Evolutionary conservation across 2,797 vertebrate genomes (phyloP), one percentile per base, ranked within the genome.

Genomic region (Chrosomus eos): DNA sequence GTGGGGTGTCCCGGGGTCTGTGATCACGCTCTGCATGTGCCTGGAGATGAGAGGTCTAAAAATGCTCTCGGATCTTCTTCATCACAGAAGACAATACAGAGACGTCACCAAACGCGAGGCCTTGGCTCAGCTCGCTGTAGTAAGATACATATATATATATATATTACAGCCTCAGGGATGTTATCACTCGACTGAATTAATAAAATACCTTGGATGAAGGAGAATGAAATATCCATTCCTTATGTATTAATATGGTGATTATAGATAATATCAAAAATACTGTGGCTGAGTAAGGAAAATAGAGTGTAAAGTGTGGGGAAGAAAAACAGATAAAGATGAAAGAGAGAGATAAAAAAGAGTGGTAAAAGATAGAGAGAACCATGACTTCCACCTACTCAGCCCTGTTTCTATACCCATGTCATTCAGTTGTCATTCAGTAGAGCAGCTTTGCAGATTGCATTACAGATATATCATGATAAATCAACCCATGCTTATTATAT

Each of bases 381-480:
- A 31, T 40, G 80, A 72, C 78, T 88, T 85, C 70, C 74, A 31
- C 75, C 55, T 84, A 51, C 72, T 86, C 82, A 79, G 51, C 43
- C 67, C 45, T 11, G 6, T 58, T 73, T 83, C 70, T 85, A 80
- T 71, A 81, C 64, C 83, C 87, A 81, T 89, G 84, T 82, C 82
- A 70, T 87, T 87, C 84, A 85, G 79, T 62, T 89, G 84, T 82
- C 82, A 70, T 87, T 87, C 84, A 85, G 79, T 62, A 83, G 33
- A 73, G 81, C 60, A 71, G 74, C 68, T 72, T 83, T 85, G 72
- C 79, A 89, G 87, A 91, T 90, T 86, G 78, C 85, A 88, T 89
- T 90, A 89, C 90, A 83, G 86, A 89, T 90, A 87, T 88, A 87
- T 89, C 80, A 88, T 77, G 77, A 90, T 89, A 82, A 84, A 90